These are phyloP conservation scores for Drosophila quinaria DNA, from an alignment of 2,888 invertebrate species.

Conservation along the genomic window DNA sequence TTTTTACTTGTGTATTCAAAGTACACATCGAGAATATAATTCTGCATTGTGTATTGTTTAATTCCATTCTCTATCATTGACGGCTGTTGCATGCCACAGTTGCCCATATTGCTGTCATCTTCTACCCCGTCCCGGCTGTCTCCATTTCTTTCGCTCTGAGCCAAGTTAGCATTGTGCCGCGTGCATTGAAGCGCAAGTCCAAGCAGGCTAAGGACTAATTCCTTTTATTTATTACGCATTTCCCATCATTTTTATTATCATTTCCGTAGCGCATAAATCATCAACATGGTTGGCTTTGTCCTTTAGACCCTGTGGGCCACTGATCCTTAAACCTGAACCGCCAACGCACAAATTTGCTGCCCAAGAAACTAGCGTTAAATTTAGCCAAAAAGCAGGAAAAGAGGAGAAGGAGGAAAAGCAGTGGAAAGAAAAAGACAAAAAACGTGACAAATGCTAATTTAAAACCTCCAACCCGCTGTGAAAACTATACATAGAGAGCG, in stretches of 20 bases:
- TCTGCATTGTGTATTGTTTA: neutral
- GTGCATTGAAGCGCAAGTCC: conserved; percentile 60
- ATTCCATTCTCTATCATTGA: neutral
- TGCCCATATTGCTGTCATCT: neutral
- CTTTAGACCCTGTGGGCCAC: conserved; percentile 26
- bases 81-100: conserved; percentile 36
- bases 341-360: conserved; percentile 57
- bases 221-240: conserved; percentile 78
- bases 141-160: conserved; percentile 10
- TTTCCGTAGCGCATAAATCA: conserved; percentile 79
- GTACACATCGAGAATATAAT: neutral
- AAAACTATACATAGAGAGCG: conserved; percentile 32
- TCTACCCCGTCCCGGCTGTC: neutral
- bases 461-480: conserved; percentile 70
- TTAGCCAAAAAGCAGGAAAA: conserved; percentile 30
- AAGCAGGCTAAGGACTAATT: conserved; percentile 60
- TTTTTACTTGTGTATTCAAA: neutral
- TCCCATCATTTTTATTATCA: conserved; percentile 80
- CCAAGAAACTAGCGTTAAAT: conserved; percentile 75
- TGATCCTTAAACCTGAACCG: conserved; percentile 38
- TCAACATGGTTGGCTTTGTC: conserved; percentile 54
- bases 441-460: conserved; percentile 83
- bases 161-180: conserved; percentile 18
- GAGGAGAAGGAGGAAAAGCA: conserved; percentile 1
- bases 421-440: conserved; percentile 48